Conservation (phyloP, 2,113 vertebrate genomes). For the Dipodomys spectabilis region DNA sequence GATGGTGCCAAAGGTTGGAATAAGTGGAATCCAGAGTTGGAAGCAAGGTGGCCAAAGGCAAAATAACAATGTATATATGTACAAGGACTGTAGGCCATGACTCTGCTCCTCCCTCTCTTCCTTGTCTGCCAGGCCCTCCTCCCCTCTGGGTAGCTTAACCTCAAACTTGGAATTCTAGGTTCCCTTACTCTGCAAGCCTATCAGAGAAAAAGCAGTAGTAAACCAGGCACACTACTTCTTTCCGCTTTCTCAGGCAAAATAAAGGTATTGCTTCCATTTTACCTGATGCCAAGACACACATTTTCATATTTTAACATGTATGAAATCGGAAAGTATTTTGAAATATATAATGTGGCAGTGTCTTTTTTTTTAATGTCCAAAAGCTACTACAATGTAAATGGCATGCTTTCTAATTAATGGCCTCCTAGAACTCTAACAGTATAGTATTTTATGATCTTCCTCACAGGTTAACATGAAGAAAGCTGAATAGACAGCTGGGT, state of each 20-base stretch:
- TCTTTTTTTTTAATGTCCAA: neutral
- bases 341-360: neutral
- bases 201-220: neutral
- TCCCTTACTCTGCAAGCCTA: neutral
- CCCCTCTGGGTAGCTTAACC: neutral
- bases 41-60: neutral
- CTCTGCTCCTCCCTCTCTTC: neutral
- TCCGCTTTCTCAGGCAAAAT: neutral
- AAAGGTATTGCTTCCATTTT: neutral
- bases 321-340: constrained; percentile 6
- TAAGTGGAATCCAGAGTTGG: neutral
- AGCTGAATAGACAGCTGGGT: neutral
- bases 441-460: neutral
- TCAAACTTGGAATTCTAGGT: neutral
- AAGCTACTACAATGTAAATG: neutral
- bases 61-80: neutral
- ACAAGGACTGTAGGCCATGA: neutral
- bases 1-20: too few species aligned
- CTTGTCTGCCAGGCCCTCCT: neutral
- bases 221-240: neutral
- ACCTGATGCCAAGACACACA: neutral
- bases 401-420: neutral
- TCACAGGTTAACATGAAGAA: neutral
- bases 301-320: constrained; percentile 3
- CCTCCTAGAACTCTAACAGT: neutral